Percentiles rank a stretch among this genome's conserved stretches.
Conservation (phyloP, 2,888 invertebrate genomes). For the Dicranocentrus wangi region DNA sequence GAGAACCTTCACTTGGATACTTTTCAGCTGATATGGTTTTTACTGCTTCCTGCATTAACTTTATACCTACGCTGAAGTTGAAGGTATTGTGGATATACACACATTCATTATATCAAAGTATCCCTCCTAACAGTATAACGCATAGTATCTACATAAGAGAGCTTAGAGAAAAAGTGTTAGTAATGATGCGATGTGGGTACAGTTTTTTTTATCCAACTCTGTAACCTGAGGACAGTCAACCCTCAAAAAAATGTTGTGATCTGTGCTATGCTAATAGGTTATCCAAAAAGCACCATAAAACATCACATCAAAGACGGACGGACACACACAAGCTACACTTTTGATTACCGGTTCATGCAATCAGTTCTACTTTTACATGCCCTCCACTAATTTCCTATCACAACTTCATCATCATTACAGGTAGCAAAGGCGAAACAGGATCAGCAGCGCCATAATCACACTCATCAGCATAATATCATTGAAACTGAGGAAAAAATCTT, state of each 20-base stretch:
- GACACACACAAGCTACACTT: conserved; percentile 7
- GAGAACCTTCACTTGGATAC: not conserved
- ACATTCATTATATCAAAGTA: too few species aligned
- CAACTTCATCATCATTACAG: conserved; percentile 1
- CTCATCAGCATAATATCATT: conserved; percentile 25
- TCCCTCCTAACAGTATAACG: not conserved
- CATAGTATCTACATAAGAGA: too few species aligned
- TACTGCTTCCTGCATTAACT: conserved; percentile 58
- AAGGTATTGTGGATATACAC: not conserved
- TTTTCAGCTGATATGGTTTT: conserved; percentile 40
- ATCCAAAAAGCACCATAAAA: not conserved
- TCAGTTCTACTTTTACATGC: not conserved
- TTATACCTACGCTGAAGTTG: conserved; percentile 8
- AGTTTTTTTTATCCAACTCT: conserved; percentile 30
- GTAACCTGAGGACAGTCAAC: conserved; percentile 66
- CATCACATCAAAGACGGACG: conserved; percentile 27
- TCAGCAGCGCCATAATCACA: conserved; percentile 5
- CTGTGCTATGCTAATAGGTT: conserved; percentile 9
- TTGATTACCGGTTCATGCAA: conserved; percentile 17
- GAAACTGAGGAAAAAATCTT: conserved; percentile 6
- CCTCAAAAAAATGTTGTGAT: conserved; percentile 41
- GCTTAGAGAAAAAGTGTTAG: conserved; percentile 10
- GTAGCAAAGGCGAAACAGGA: not conserved
- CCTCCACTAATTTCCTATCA: not conserved
- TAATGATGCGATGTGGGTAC: conserved; percentile 19